phyloP scores from a whole-genome alignment of 2,797 vertebrate species.

The Coilia nasus region DNA sequence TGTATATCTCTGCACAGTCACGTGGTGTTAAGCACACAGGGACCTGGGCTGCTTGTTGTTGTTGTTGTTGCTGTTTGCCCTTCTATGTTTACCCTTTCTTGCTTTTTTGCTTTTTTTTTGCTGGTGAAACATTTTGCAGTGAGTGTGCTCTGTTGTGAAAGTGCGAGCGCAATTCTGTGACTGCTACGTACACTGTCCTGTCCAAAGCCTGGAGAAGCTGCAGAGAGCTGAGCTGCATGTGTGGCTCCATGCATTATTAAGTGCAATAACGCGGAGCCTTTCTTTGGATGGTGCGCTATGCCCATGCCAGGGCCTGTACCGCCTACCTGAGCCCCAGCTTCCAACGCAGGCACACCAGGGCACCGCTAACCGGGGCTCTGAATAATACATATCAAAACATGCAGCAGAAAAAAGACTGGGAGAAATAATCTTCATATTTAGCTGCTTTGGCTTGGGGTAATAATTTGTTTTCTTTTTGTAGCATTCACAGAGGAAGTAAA shows the following conservation, averaged over 20 bases:
- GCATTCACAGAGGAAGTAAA: too few species aligned
- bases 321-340: neutral
- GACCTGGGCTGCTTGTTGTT: too few species aligned
- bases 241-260: constrained; percentile 29
- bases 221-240: neutral
- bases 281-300: neutral
- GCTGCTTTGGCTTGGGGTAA: neutral
- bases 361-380: constrained; percentile 33
- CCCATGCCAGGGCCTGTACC: neutral
- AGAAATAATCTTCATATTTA: neutral
- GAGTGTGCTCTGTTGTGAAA: neutral
- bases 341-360: neutral
- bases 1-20: neutral
- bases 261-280: neutral
- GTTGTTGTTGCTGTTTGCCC: neutral
- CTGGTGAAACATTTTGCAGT: neutral
- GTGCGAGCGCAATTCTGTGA: neutral
- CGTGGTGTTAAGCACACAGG: neutral
- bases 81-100: neutral
- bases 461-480: too few species aligned
- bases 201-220: neutral
- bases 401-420: neutral
- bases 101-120: neutral
- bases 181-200: neutral
- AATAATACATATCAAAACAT: constrained; percentile 63